phyloP scores from a whole-genome alignment of 2,888 invertebrate genomes.

The Sinohyriopsis cumingii region DNA sequence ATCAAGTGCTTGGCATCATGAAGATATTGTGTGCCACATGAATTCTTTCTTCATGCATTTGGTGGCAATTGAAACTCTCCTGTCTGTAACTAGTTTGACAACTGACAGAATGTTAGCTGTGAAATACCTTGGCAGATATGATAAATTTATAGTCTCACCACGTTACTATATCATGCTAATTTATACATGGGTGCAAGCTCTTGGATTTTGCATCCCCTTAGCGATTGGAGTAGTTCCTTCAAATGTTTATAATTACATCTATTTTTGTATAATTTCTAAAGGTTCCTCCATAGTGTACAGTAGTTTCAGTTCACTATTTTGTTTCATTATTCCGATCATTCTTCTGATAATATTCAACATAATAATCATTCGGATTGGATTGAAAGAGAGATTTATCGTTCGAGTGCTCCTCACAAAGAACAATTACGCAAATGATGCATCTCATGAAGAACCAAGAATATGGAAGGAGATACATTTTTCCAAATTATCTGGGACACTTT shows the following conservation, averaged over 20 bases:
- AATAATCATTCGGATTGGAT: slow-evolving; percentile 41
- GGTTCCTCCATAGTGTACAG: slow-evolving; percentile 52
- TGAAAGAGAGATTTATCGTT: slow-evolving; percentile 40
- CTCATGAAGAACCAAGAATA: slow-evolving; percentile 33
- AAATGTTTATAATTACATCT: slow-evolving; percentile 43
- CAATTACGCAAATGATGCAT: slow-evolving; percentile 41
- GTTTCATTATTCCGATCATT: slow-evolving; percentile 54
- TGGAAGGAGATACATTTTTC: slow-evolving; percentile 47
- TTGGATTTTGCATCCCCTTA: slow-evolving; percentile 59
- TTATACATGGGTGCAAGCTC: slow-evolving; percentile 59
- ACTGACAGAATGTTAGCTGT: slow-evolving; percentile 61
- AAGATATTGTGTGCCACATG: slow-evolving; percentile 48
- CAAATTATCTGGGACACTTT: slow-evolving; percentile 50
- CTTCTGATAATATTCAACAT: slow-evolving; percentile 49
- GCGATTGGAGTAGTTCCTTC: slow-evolving; percentile 45
- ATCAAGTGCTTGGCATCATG: slow-evolving; percentile 52
- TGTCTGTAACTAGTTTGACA: slow-evolving; percentile 49
- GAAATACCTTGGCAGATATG: slow-evolving; percentile 43
- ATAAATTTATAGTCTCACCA: slow-evolving; percentile 36
- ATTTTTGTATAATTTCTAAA: slow-evolving; percentile 54
- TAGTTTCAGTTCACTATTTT: slow-evolving; percentile 40
- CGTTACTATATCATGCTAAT: slow-evolving; percentile 44
- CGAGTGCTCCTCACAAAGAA: slow-evolving; percentile 43
- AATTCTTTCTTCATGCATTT: slow-evolving; percentile 58
- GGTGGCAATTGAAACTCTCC: slow-evolving; percentile 46